Evolutionary conservation across 2,888 invertebrate species (phyloP).

Genomic region (Dasysyrphus tricinctus): DNA sequence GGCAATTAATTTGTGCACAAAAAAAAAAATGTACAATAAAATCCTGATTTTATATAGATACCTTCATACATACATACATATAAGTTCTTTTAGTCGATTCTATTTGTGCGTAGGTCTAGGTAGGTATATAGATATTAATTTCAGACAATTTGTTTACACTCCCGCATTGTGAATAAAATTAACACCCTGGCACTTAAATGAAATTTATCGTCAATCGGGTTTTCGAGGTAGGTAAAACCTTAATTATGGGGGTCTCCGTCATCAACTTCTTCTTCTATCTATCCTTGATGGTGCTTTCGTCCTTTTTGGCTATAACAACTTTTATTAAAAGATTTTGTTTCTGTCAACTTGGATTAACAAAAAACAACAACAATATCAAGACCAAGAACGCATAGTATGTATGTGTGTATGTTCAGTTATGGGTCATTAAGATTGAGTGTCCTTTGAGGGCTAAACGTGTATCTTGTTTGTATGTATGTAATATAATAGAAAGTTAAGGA

Average conservation of each 20-base stretch:
- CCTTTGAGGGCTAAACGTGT: constrained; percentile 30
- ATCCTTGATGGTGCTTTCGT: neutral
- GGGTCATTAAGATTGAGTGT: constrained; percentile 52
- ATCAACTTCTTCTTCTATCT: constrained; percentile 1
- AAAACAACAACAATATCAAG: neutral
- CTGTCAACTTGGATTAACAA: constrained; percentile 60
- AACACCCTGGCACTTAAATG: constrained; percentile 68
- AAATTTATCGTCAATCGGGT: constrained; percentile 67
- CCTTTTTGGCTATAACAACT: constrained; percentile 39
- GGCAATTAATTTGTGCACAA: constrained; percentile 43
- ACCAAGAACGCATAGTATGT: neutral
- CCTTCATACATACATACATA: neutral
- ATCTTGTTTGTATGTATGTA: neutral
- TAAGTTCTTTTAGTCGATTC: neutral
- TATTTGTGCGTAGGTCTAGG: too few relatives aligned
- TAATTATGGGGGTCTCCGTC: constrained; percentile 61
- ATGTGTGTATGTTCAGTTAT: constrained; percentile 37
- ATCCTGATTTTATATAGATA: constrained; percentile 34
- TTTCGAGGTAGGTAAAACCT: constrained; percentile 36
- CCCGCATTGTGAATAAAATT: constrained; percentile 71
- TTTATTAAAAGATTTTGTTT: constrained; percentile 66
- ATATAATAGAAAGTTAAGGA: constrained; percentile 6
- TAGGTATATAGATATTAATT: constrained; percentile 49
- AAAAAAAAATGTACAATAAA: constrained; percentile 31
- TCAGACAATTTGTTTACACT: constrained; percentile 66